Conservation (phyloP, 2,888 invertebrate genomes). For the Caenorhabditis becei region DNA sequence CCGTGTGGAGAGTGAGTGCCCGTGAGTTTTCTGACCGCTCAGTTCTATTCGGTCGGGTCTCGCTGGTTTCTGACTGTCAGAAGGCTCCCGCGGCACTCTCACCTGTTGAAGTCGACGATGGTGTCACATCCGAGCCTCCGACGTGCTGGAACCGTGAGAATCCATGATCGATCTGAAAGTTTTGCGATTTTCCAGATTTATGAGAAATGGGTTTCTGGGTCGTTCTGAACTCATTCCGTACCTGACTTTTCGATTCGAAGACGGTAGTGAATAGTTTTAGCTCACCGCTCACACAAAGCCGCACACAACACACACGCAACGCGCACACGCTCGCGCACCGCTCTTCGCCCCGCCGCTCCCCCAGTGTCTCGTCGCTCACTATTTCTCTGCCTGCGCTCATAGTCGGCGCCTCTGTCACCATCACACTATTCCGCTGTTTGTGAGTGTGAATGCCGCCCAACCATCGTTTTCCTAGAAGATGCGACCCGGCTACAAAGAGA, state of each 20-base stretch:
- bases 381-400: conserved; percentile 54
- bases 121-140: conserved; percentile 26
- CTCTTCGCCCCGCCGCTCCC: conserved; percentile 35
- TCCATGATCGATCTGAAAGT: conserved; percentile 64
- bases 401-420: conserved; percentile 20
- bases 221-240: background rate
- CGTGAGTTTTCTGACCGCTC: conserved; percentile 1
- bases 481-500: background rate
- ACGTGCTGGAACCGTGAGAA: conserved; percentile 63
- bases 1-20: conserved; percentile 16
- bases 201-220: background rate
- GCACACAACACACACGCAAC: conserved; percentile 52
- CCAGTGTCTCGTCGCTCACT: conserved; percentile 51
- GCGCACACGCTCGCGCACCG: conserved; percentile 53
- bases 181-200: background rate
- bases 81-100: background rate
- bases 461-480: conserved; percentile 11
- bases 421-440: conserved; percentile 19
- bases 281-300: conserved; percentile 45
- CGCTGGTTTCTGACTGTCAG: background rate
- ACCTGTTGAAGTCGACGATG: conserved; percentile 20
- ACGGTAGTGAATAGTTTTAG: conserved; percentile 18
- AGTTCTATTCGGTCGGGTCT: background rate
- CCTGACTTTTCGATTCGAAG: background rate
- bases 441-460: conserved; percentile 24